Base-by-base conservation (phyloP, 1,140 invertebrate genomes). In the Pogonomyrmex barbatus region DNA sequence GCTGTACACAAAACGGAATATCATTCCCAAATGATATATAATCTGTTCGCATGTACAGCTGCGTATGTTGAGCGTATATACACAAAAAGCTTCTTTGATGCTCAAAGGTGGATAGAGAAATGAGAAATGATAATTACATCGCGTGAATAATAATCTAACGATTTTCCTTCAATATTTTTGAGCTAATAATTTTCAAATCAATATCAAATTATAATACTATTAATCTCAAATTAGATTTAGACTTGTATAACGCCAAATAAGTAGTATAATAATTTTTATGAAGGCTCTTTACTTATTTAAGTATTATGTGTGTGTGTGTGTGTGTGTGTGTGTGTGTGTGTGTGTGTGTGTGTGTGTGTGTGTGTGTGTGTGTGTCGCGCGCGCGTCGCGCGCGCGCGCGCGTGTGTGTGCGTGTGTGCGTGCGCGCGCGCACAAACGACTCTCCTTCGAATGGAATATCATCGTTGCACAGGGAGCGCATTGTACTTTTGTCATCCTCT, bases 401-500 rank as follows among this genome's bases (percentile, higher is more conserved):
- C n/a, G 24, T 24, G 24, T 24, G 24, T 24, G 24, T 36, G 33
- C 10, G n/a, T 39, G 4, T 5, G 5, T 24, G 0, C 0, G 24
- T 24, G 24, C 0, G 14, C 33, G 63, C 4, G 36, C 39, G 42
- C 75, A 56, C 75, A 47, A 77, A 63, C 50, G 45, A n/a, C 75
- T 78, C 58, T 63, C 58, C 24, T 63, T 63, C 75, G 75, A 77
- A 62, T 67, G 47, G 45, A 78, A 79, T 42, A 83, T 83, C 42
- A 60, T 73, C 68, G 42, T 50, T 14, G 68, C 30, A 70, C 54
- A 83, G 42, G 39, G 39, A 47, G 79, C 33, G 45, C 54, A 73
- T 73, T 83, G 79, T 81, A 70, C 56, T 60, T 65, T 65, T 85
- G 39, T 85, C 50, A 52, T 85, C 39, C 70, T 78, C 71, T 84